Evolutionary conservation across 2,888 invertebrate genomes (phyloP).

Genomic region (Nomada lathburiana): DNA sequence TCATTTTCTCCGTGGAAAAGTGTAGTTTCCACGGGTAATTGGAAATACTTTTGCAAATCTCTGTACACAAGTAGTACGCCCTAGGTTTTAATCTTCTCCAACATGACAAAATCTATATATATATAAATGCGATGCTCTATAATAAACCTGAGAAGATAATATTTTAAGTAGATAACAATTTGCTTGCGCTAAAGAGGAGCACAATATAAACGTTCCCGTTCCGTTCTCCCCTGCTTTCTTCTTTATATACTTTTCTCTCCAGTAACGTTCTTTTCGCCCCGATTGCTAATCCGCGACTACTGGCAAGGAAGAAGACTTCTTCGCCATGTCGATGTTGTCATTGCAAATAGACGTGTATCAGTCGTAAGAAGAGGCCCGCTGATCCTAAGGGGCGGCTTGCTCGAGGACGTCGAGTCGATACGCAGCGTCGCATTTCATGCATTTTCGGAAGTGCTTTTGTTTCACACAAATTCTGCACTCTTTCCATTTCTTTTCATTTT

Average conservation of each 20-base stretch:
- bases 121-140: not conserved
- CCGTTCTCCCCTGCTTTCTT: conserved; percentile 11
- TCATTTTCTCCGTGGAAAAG: not conserved
- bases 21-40: not conserved
- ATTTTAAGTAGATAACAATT: conserved; percentile 19
- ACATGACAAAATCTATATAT: conserved; percentile 9
- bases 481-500: conserved; percentile 16
- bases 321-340: conserved; percentile 66
- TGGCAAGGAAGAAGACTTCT: conserved; percentile 64
- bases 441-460: conserved; percentile 53
- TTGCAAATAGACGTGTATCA: conserved; percentile 49
- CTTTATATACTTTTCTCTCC: conserved; percentile 27
- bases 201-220: conserved; percentile 8
- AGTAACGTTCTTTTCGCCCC: conserved; percentile 36
- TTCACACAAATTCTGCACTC: conserved; percentile 52
- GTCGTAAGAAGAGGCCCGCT: conserved; percentile 62
- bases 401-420: conserved; percentile 61
- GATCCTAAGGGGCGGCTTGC: conserved; percentile 67
- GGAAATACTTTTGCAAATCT: conserved; percentile 6
- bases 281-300: conserved; percentile 49
- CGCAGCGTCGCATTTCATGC: conserved; percentile 66
- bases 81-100: not conserved
- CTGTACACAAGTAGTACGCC: not conserved
- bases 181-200: conserved; percentile 19
- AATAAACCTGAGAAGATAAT: conserved; percentile 1